Conservation (phyloP, 2,113 vertebrate species). For the Eudorcas thomsonii region DNA sequence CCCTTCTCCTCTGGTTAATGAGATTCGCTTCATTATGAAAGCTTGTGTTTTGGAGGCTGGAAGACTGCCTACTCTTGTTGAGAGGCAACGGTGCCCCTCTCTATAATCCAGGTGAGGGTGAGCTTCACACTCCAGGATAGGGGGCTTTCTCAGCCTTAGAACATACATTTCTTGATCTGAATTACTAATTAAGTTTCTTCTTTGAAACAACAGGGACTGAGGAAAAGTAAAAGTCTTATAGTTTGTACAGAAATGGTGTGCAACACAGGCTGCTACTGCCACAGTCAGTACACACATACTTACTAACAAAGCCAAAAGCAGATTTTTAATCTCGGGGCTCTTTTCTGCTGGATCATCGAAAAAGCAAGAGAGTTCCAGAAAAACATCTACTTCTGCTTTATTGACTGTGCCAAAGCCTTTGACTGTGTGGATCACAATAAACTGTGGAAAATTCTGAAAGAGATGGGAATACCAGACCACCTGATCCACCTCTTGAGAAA, state of each 20-base stretch:
- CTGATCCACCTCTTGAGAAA: no score
- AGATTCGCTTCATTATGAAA: neutral
- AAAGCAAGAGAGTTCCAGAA: no score
- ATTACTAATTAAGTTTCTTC: neutral
- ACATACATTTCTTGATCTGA: conserved; percentile 22
- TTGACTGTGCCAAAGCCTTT: no score
- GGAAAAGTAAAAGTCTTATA: neutral
- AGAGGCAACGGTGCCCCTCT: neutral
- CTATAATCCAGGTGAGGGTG: conserved; percentile 8
- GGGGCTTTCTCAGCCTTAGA: conserved; percentile 17
- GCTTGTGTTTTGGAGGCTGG: conserved; percentile 56
- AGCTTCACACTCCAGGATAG: conserved; percentile 36
- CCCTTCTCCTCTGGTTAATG: neutral
- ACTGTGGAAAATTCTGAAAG: no score
- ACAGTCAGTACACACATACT: conserved; percentile 46
- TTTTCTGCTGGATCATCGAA: neutral
- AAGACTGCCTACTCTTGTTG: neutral
- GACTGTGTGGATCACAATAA: no score
- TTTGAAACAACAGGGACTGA: neutral
- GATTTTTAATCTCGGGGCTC: neutral
- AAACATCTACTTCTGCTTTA: no score
- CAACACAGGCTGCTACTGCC: neutral
- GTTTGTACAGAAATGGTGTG: conserved; percentile 39
- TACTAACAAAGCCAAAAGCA: neutral
- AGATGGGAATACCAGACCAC: no score